Base-by-base conservation (phyloP, 2,797 vertebrate genomes). In the Potorous gilbertii region DNA sequence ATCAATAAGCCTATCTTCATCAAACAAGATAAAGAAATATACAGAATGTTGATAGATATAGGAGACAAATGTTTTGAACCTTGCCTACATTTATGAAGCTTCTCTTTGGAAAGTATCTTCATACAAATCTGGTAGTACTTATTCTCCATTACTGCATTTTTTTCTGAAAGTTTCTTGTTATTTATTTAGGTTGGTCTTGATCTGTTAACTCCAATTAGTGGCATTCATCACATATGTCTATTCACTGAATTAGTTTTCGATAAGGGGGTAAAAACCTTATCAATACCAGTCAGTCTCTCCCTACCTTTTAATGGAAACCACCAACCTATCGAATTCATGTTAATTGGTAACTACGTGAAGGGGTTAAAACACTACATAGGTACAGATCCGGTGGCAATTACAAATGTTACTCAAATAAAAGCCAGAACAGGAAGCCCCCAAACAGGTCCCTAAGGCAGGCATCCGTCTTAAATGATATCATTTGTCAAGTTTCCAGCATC, bases 401-500 rank as follows among this genome's bases (percentile, higher is more conserved):
- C 97, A 98, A 98, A 98, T 98, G 98, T 98, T 97, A 98, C 96
- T 98, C 98, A 98, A 99, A 98, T 98, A 98, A 98, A 99, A 99
- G 98, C 98, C 99, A 99, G 98, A 98, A 98, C 98, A 99, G 98
- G 98, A 99, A 99, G 98, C 98, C 98, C 98, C 98, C 98, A 98
- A 98, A 95, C 98, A 98, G 98, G 98, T 99, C 98, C 98, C 98
- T 97, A 97, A 98, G 98, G 98, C 98, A 98, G 98, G 98, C 98
- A 98, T 99, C 98, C 98, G 98, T 98, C 99, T 99, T 98, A 98
- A 99, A 98, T 98, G 98, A 98, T 98, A 98, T 98, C 98, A 98
- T 98, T 98, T 99, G 99, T 99, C 98, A 98, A 98, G 97, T 98
- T 98, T 98, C 98, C 98, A 99, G 98, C 98, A 96, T 98, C 98